phyloP scores from a whole-genome alignment of 2,888 invertebrate genomes.

The Balanococcus diminutus region DNA sequence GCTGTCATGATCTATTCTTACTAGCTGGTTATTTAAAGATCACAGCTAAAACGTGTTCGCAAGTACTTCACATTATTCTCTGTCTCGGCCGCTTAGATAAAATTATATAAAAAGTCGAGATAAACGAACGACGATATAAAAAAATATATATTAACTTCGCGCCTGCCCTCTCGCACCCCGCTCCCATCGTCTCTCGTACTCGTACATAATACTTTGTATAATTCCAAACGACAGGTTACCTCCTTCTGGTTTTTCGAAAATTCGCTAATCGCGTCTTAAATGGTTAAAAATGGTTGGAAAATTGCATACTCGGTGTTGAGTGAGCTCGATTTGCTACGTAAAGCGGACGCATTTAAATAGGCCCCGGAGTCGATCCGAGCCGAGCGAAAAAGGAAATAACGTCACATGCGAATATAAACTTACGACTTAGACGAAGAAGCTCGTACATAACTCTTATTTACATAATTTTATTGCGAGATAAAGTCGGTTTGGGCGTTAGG shows the following conservation, averaged over 20 bases:
- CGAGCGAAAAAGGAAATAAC: slow-evolving; percentile 15
- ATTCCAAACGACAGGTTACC: not conserved
- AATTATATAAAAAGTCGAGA: not conserved
- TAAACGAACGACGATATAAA: not conserved
- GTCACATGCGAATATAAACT: slow-evolving; percentile 47
- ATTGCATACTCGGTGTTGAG: not conserved
- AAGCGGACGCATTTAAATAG: too few species aligned
- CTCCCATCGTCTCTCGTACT: not conserved
- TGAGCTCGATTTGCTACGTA: not conserved
- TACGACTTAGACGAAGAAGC: slow-evolving; percentile 43
- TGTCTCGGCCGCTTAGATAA: not conserved
- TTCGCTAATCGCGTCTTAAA: not conserved
- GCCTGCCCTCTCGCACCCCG: not conserved
- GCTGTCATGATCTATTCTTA: slow-evolving; percentile 42
- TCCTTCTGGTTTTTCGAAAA: not conserved
- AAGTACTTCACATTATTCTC: slow-evolving; percentile 31
- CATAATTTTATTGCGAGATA: slow-evolving; percentile 55
- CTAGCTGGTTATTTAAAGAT: slow-evolving; percentile 43
- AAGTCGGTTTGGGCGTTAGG: slow-evolving; percentile 53
- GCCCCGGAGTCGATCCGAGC: not conserved
- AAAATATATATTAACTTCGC: not conserved
- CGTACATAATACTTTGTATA: not conserved
- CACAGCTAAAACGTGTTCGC: slow-evolving; percentile 36
- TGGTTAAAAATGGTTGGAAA: not conserved
- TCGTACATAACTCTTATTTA: slow-evolving; percentile 53